phyloP scores from a whole-genome alignment of 2,113 vertebrate genomes.

The Fulica atra region DNA sequence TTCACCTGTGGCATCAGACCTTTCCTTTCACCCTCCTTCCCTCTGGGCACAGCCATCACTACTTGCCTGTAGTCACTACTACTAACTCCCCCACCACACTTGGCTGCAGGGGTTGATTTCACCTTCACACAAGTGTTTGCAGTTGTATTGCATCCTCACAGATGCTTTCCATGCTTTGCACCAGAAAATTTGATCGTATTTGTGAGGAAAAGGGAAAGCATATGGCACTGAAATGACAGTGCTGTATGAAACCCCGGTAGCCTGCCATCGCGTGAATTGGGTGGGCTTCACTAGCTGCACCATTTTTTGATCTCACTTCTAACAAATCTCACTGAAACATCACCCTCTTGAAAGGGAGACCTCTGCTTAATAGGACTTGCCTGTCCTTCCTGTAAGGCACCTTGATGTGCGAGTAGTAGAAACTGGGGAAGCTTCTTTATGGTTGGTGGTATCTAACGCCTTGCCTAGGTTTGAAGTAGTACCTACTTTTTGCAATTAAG shows the following conservation, averaged over 20 bases:
- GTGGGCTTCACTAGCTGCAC: background rate
- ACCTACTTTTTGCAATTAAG: background rate
- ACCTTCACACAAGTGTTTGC: background rate
- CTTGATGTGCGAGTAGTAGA: background rate
- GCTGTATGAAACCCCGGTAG: background rate
- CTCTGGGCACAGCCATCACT: background rate
- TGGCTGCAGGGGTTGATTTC: background rate
- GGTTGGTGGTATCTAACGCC: background rate
- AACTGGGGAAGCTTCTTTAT: background rate
- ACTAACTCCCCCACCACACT: background rate
- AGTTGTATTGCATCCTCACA: background rate
- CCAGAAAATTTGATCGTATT: fast-evolving
- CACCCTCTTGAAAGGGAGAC: background rate
- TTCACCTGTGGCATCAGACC: background rate
- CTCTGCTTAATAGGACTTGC: background rate
- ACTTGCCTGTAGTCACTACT: background rate
- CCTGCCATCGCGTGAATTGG: background rate
- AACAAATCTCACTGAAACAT: background rate
- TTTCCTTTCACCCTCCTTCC: background rate
- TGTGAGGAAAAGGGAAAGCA: background rate
- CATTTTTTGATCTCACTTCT: background rate
- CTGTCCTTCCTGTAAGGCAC: background rate
- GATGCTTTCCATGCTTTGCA: background rate
- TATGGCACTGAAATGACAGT: background rate
- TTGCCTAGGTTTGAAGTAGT: background rate